Evolutionary conservation across 2,888 invertebrate species (phyloP), one percentile per base, ranked within the genome.

Genomic region (Bellardia bayeri): DNA sequence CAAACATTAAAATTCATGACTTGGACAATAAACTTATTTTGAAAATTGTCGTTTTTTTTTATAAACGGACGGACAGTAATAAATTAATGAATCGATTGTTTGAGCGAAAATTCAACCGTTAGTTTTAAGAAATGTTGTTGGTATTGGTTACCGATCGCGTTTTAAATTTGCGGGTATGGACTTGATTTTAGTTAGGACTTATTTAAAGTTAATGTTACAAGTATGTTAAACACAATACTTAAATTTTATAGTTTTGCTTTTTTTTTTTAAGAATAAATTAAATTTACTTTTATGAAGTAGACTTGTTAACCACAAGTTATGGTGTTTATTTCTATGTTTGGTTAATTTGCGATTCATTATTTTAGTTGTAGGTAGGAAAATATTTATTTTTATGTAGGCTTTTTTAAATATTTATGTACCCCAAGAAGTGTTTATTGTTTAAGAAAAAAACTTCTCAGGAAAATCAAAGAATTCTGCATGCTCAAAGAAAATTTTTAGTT

Each of bases 51-150:
- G 7, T 3, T 2, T 2, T 7, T 56, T 56, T 56, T 16, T 56
- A 16, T 56, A 16, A n/a, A 16, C 16, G 23, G 23, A 56, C 54
- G 23, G 54, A 56, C 54, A 16, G 42, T 42, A 45, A 45, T 56
- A 56, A 56, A 56, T 56, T 56, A 56, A 56, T 56, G 56, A 56
- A 56, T 56, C 23, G 56, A 56, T 9, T 56, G 56, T 56, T 51
- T 11, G 51, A 3, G 16, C 23, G 23, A 9, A 56, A 23, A 23
- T 23, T 23, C 5, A 23, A 16, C 56, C 9, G 23, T 56, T 13
- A 56, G 23, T 23, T 16, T 51, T 11, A 51, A 51, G 3, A n/a
- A 45, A 45, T 11, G 45, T 9, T 45, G 45, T 3, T 45, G 11
- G 11, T 45, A 11, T 8, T 56, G 56, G 56, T 56, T 7, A 23